Percentiles rank a stretch among this genome's conserved stretches.
phyloP scores from a whole-genome alignment of 2,888 invertebrate species.

The Zygothrica quintamaculata region DNA sequence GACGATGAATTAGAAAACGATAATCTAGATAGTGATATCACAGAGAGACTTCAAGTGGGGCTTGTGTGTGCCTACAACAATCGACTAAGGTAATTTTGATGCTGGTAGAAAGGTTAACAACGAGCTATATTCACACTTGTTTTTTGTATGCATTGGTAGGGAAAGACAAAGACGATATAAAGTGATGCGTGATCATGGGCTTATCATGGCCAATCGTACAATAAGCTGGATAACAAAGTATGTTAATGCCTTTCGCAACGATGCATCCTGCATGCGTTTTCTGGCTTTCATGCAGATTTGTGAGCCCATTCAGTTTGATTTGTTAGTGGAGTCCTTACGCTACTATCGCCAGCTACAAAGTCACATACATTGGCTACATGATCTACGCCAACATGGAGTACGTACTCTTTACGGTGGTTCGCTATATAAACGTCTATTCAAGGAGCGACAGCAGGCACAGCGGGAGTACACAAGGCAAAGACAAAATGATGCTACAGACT shows the following conservation, averaged over 20 bases:
- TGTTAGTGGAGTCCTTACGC: slow-evolving; percentile 90
- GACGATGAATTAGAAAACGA: slow-evolving; percentile 48
- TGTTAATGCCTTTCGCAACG: slow-evolving; percentile 87
- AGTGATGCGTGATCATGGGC: slow-evolving; percentile 91
- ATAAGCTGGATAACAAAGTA: slow-evolving; percentile 89
- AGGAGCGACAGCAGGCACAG: slow-evolving; percentile 83
- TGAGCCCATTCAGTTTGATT: slow-evolving; percentile 89
- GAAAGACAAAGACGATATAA: slow-evolving; percentile 90
- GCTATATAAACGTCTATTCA: slow-evolving; percentile 88
- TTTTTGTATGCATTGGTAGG: slow-evolving; percentile 52
- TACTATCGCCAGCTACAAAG: slow-evolving; percentile 89
- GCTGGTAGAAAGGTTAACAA: not conserved
- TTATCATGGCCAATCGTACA: slow-evolving; percentile 90
- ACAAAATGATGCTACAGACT: slow-evolving; percentile 57
- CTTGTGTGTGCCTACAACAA: slow-evolving; percentile 91
- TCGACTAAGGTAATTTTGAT: slow-evolving; percentile 85
- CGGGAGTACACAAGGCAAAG: slow-evolving; percentile 69
- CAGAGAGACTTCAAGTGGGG: slow-evolving; percentile 88
- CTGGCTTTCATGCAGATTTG: slow-evolving; percentile 91
- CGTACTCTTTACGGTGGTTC: slow-evolving; percentile 87
- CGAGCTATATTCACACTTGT: not conserved
- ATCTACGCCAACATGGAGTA: slow-evolving; percentile 90
- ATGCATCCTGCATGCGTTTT: slow-evolving; percentile 85
- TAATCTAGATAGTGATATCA: slow-evolving; percentile 70
- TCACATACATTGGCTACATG: slow-evolving; percentile 87